Percentiles rank a stretch among this genome's conserved stretches.
These are phyloP conservation scores for Laticauda laticaudata DNA, from an alignment of 2,113 vertebrate species.

Conservation along the genomic window DNA sequence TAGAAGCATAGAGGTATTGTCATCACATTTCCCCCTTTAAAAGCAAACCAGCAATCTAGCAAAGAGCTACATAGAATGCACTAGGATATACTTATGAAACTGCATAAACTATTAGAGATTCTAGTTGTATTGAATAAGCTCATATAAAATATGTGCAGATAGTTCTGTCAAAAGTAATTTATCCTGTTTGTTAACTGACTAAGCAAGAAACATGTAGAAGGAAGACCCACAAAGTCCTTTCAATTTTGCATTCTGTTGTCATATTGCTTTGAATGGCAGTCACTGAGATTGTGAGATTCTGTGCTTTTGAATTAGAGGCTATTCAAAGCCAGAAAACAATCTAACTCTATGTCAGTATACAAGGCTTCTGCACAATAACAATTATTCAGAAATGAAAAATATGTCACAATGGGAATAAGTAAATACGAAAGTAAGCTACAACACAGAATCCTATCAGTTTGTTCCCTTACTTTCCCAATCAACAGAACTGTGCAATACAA, in stretches of 20 bases:
- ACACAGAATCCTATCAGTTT: background rate
- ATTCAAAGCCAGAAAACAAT: background rate
- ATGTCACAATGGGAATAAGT: background rate
- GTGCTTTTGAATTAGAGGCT: background rate
- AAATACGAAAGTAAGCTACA: background rate
- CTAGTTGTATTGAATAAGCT: constrained; percentile 30
- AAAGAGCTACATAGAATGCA: constrained; percentile 40
- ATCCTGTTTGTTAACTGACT: constrained; percentile 21
- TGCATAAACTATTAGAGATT: constrained; percentile 16
- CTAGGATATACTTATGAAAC: constrained; percentile 40
- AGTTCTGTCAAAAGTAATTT: constrained; percentile 31
- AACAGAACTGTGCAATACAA: background rate
- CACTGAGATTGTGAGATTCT: background rate
- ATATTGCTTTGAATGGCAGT: background rate
- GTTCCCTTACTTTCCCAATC: background rate
- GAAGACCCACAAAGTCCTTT: constrained; percentile 25
- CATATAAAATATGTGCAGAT: constrained; percentile 17
- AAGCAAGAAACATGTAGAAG: constrained; percentile 30
- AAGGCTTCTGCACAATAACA: background rate
- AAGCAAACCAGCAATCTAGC: constrained; percentile 46
- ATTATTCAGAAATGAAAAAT: background rate
- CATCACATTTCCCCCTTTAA: constrained; percentile 50
- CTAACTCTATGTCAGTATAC: background rate
- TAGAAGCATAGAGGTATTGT: constrained; percentile 28
- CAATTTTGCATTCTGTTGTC: background rate